Evolutionary conservation across 2,113 vertebrate genomes (phyloP), one percentile per base, ranked within the genome.

Genomic region (Hyperopisus bebe): DNA sequence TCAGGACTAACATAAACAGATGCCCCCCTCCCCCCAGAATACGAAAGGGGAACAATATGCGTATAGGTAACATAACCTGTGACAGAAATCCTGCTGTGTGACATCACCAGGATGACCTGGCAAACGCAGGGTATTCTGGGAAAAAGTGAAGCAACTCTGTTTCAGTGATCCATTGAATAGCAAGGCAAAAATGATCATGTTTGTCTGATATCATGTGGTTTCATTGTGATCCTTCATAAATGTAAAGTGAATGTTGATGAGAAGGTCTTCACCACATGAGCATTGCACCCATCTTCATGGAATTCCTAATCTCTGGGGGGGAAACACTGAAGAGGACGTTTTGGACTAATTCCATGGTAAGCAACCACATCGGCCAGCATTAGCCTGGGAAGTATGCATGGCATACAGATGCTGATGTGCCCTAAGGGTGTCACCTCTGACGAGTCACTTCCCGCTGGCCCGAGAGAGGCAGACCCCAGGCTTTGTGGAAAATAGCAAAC

Each of bases 281-380:
- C 82, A 84, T 84, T 84, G 21, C 6, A 77, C 11, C 13, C 27
- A 77, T 74, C 66, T 74, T 77, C 80, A 83, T 44, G 21, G 47
- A 83, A 46, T 84, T 84, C 6, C n/a, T 24, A 1, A 82, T 82
- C 77, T 44, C 77, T 44, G 35, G 19, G 39, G 15, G 5, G 77
- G 1, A 44, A 24, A 82, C 31, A 21, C 15, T 42, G 77, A 24
- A 11, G 77, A 24, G 82, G 39, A 24, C 19, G 1, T 44, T 24
- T 84, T 46, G 42, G 39, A 17, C 35, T 19, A 46, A n/a, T 47
- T 84, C 24, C 44, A n/a, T 46, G 19, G n/a, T 84, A 46, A 39
- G 39, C 19, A 94, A 93, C 94, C 94, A 92, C 90, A 91, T 92
- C 90, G 91, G 80, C 91, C 91, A 92, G 90, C 92, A 93, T 66